Evolutionary conservation across 2,888 invertebrate genomes (phyloP), one percentile per base, ranked within the genome.

Genomic region (Cactoblastis cactorum): DNA sequence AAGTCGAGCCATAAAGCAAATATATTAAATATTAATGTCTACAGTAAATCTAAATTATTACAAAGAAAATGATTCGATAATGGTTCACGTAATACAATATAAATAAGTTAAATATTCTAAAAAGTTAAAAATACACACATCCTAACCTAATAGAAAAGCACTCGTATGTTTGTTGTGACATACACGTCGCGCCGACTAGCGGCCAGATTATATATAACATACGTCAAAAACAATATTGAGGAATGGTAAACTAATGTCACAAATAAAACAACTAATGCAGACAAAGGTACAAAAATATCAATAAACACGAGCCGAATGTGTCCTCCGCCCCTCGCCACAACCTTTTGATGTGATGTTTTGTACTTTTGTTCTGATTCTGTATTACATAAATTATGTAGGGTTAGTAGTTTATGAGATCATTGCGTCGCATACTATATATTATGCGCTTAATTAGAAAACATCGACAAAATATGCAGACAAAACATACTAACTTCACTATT

Each of bases 61-160:
- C 76, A 88, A 89, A 89, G 85, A 80, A 89, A 89, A 84, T 80
- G 77, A 80, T 88, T 80, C 76, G 75, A 84, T 82, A 83, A 82
- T 82, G 77, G 74, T 83, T 83, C 86, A 85, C 82, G 80, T 84
- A 87, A 88, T 88, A 85, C 83, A 83, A 85, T 86, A 84, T 83
- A 88, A 89, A 89, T 89, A 89, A 89, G 88, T 88, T 88, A 87
- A 88, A 88, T 87, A 88, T 82, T 87, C 88, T 88, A 89, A 87
- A 85, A 88, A 77, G 80, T 88, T 88, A 86, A 88, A 88, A 88
- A 85, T 89, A 89, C 89, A 89, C 89, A 87, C 89, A 65, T 75
- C 87, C 77, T 87, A 88, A 87, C 83, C 87, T 88, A 88, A 85
- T 83, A 80, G 76, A 88, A 89, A 88, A 87, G 81, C 89, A 86